phyloP scores from a whole-genome alignment of 2,888 invertebrate species.

The Agrotis puta region DNA sequence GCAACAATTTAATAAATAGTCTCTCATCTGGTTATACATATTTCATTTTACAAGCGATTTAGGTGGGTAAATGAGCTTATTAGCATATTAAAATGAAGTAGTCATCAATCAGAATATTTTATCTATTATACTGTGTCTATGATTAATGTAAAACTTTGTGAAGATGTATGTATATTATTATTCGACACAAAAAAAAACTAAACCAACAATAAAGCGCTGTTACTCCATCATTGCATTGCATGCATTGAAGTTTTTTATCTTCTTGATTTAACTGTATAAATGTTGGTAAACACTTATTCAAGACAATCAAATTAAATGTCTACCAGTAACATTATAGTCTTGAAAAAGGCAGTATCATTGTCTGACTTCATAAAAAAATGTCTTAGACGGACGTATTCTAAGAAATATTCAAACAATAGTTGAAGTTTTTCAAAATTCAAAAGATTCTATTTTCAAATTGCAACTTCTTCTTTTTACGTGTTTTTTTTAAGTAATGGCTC shows the following conservation, averaged over 20 bases:
- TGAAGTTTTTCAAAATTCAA: conserved; percentile 10
- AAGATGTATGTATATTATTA: no score
- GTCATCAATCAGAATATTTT: conserved; percentile 8
- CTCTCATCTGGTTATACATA: neutral
- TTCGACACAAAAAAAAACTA: no score
- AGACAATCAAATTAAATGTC: neutral
- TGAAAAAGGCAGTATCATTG: neutral
- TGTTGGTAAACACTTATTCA: neutral
- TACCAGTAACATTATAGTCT: neutral
- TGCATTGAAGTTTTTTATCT: neutral
- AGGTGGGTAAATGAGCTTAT: neutral
- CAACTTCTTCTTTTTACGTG: conserved; percentile 1
- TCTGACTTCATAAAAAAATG: conserved; percentile 1
- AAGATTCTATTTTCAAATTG: conserved; percentile 2
- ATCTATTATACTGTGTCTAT: no score
- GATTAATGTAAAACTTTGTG: no score
- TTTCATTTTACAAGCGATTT: neutral
- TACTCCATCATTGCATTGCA: neutral
- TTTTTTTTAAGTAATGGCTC: conserved; percentile 15
- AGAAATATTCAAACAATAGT: conserved; percentile 10
- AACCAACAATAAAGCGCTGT: neutral
- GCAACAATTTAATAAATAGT: no score
- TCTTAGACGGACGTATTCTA: neutral
- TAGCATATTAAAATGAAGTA: neutral
- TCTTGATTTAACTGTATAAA: neutral